Evolutionary conservation across 64 coral and sea anemone genomes (phyloP), one percentile per base, ranked within the genome.

Genomic region (Actinia equina): DNA sequence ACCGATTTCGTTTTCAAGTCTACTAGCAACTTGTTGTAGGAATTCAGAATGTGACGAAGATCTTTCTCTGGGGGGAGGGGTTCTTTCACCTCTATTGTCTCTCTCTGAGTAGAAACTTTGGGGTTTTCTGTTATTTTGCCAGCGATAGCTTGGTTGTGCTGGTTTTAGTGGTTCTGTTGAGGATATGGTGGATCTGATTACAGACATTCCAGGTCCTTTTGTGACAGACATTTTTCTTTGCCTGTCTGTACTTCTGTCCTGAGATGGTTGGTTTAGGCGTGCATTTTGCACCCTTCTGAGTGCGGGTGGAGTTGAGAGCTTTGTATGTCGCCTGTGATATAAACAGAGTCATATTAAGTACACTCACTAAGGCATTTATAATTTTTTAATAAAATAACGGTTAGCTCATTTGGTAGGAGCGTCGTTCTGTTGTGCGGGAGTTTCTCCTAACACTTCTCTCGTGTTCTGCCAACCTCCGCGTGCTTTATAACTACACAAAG

Each of bases 11-110:
- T 81, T 87, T 15, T 91, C 94, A 45, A 96, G 79, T 86, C 79
- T 93, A 53, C 89, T 90, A 52, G 94, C 94, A 22, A 96, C 94
- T 82, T 96, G 94, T 82, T 93, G 88, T 17, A 96, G 91, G 80
- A 96, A 96, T 41, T 90, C 91, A 27, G 94, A 89, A 20, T 88
- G 88, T 13, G 94, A 96, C 23, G 57, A 84, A 10, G 45, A 49
- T 83, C 90, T 51, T 59, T 76, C 52, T 52, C 71, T 60, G 17
- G 57, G 61, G 1, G 84, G 86, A 2, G 90, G 90, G 4, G 86
- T 95, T 11, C 82, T 88, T 79, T 92, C 83, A 12, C 85, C 83
- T 43, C 46, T 57, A 10, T 62, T 67, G 44, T 44, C 77, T 16
- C 26, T 89, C 52, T 89, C 88, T 15, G 80, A 65, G 46, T 84